Evolutionary conservation across 2,797 vertebrate species (phyloP), one percentile per base, ranked within the genome.

Genomic region (Darevskia nairensis): DNA sequence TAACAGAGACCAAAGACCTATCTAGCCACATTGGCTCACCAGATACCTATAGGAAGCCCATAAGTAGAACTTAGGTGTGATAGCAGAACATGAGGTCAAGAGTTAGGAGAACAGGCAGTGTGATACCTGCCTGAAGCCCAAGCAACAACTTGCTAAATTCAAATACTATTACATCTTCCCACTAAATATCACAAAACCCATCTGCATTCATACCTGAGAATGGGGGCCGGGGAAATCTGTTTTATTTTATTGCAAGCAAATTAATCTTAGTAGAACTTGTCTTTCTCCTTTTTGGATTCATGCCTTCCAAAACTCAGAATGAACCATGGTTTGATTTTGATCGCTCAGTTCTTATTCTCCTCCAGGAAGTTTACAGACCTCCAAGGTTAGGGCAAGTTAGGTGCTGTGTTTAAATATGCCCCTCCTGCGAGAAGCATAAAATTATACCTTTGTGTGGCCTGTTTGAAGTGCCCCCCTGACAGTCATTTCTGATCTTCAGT

Each of bases 401-500:
- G 61, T 35, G 90, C 11, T 85, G 15, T 29, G 64, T 66, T 87
- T 81, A 72, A 85, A 25, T 35, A 41, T 0, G 27, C 44, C 13
- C 11, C 2, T 19, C 55, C 50, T 66, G 23, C 29, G 27, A 59
- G 29, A 46, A 32, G 41, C 72, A 72, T 17, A 87, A 59, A 64
- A 74, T 79, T 61, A 90, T 69, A 83, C 27, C 66, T 59, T 90
- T 29, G 0, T 81, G 61, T 7, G 8, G 88, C 87, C 89, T 41
- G 4, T 19, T 44, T 87, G 71, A 66, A 84, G 15, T 23, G 59
- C 6, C 82, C 10, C 35, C 50, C 50, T 13, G 15, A 82, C 88
- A 93, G 82, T 59, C 82, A 39, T 90, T 84, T 89, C 86, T 88
- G 89, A 89, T 0, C 23, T 80, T 81, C 89, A 68, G 15, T 82